Evolutionary conservation across 2,797 vertebrate species (phyloP), one percentile per base, ranked within the genome.

Genomic region (Enteromius argenteus): DNA sequence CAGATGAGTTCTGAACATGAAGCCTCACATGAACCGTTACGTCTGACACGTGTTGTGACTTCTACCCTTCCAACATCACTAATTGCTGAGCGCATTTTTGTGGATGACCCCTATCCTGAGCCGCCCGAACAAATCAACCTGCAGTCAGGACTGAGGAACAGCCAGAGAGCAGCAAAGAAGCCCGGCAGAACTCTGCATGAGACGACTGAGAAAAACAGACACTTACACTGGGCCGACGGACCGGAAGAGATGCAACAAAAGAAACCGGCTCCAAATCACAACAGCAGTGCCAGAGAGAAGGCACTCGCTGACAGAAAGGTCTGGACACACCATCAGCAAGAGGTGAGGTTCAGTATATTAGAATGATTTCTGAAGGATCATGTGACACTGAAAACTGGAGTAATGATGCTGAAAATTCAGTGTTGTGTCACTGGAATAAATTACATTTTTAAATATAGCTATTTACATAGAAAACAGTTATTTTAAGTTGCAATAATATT

Each of bases 1-100:
- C 94, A 81, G 21, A 11, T 0, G 3, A 80, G 32, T 64, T 35
- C 46, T 64, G 80, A 30, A 56, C 74, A 90, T 4, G 92, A 95
- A 92, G 91, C 80, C 90, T 9, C 17, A 2, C 53, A 93, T 89
- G 92, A 95, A 83, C 94, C 94, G 49, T 84, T 95, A 42, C 91
- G 91, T 81, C 92, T 96, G 81, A 94, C 94, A 0, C 89, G 92
- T 1, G 93, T 96, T 10, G 90, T 95, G 51, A 95, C 94, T 32
- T 91, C 94, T 1, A 90, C 95, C 15, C 90, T 96, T 39, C 95
- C 95, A 0, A 89, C 94, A 11, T 91, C 94, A 35, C 92, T 95
- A 2, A 89, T 94, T 80, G 95, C 95, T 56, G 91, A 94, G 23
- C 91, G 92, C 7, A 94, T 96, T 68, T 95, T 14, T 49, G 76